phyloP scores from a whole-genome alignment of 2,888 invertebrate genomes.

The Hirudinaria manillensis region DNA sequence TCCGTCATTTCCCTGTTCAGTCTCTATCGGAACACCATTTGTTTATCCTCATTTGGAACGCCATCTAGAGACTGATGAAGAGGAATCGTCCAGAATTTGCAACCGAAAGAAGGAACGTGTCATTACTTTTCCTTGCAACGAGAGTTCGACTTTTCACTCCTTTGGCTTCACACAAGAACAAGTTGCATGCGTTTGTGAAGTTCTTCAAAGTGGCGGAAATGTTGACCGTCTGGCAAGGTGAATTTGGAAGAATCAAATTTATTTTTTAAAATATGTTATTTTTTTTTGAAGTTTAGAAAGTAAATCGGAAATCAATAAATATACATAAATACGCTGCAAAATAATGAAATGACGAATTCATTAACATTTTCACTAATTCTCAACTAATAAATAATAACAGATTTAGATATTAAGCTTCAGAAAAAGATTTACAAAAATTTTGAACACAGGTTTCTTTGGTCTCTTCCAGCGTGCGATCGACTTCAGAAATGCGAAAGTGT shows the following conservation, averaged over 20 bases:
- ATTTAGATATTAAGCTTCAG: too few species aligned
- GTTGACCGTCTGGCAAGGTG: constrained; percentile 82
- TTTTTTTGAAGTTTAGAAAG: not conserved
- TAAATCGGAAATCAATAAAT: not conserved
- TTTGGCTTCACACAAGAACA: constrained; percentile 31
- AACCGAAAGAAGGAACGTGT: not conserved
- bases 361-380: too few species aligned
- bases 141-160: constrained; percentile 24
- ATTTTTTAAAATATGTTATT: not conserved
- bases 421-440: too few species aligned
- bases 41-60: not conserved
- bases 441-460: constrained; percentile 77
- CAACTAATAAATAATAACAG: too few species aligned
- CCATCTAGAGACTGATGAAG: not conserved
- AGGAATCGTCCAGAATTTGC: not conserved
- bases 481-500: constrained; percentile 94
- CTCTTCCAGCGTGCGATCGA: constrained; percentile 89
- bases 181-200: constrained; percentile 94
- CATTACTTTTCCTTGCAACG: not conserved
- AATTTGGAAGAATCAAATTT: not conserved
- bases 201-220: constrained; percentile 87
- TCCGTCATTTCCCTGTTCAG: too few species aligned
- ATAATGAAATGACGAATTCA: too few species aligned
- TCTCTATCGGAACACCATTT: not conserved
- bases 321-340: too few species aligned